These are phyloP conservation scores for Sula dactylatra DNA, from an alignment of 2,113 vertebrate genomes.

Conservation along the genomic window DNA sequence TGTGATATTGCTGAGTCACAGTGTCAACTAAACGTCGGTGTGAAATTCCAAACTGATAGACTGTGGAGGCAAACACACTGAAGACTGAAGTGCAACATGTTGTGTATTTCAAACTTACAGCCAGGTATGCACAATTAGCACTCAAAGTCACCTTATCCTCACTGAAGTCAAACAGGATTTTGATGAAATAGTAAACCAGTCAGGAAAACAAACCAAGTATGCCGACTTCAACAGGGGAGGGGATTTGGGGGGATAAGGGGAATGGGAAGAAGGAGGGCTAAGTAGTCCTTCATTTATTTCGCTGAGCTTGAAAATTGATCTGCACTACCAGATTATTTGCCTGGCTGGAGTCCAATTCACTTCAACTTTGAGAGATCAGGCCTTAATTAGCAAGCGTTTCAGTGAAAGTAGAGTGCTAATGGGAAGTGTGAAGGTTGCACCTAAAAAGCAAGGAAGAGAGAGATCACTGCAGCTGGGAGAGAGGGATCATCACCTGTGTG, in stretches of 20 bases:
- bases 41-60: constrained; percentile 1
- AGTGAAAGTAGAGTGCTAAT: constrained; percentile 31
- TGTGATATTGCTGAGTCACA: neutral
- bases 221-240: neutral
- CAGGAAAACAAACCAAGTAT: neutral
- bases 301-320: constrained; percentile 36
- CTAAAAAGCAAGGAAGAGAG: constrained; percentile 23
- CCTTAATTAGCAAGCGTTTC: constrained; percentile 48
- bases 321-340: constrained; percentile 18
- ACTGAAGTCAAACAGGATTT: neutral
- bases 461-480: constrained; percentile 9
- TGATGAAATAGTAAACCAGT: constrained; percentile 3
- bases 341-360: constrained; percentile 41
- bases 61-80: neutral
- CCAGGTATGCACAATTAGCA: neutral
- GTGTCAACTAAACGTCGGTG: neutral
- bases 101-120: neutral
- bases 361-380: constrained; percentile 16
- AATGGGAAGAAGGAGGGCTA: neutral
- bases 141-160: neutral
- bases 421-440: constrained; percentile 45
- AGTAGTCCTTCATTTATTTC: constrained; percentile 23
- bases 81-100: neutral
- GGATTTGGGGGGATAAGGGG: neutral
- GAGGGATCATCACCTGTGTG: constrained; percentile 83